A percentile compares a stretch with the other conserved stretches of the same genome.
These are phyloP conservation scores for Vulpes lagopus DNA, from an alignment of 2,113 vertebrate genomes.

Conservation along the genomic window DNA sequence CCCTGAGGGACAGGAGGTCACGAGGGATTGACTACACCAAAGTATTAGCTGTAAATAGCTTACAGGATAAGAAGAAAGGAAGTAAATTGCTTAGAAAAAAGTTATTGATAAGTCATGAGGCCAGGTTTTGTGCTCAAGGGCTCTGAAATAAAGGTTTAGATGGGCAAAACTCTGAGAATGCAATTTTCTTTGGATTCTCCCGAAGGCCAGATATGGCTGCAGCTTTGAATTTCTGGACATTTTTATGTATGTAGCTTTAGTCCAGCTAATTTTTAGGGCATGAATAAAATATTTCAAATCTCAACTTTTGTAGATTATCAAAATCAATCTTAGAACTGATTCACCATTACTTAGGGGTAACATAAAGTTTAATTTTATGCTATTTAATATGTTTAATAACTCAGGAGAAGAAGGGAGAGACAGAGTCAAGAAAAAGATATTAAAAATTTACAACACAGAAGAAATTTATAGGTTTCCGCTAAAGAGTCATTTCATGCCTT, in stretches of 20 bases:
- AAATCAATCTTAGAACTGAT: slow-evolving; percentile 80
- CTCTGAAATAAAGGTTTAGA: slow-evolving; percentile 29
- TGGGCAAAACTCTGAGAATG: slow-evolving; percentile 57
- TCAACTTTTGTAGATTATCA: slow-evolving; percentile 81
- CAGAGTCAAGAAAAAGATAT: slow-evolving; percentile 73
- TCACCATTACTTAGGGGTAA: slow-evolving; percentile 82
- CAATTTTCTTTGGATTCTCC: slow-evolving; percentile 76
- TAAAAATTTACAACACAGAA: slow-evolving; percentile 76
- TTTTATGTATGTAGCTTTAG: slow-evolving; percentile 77
- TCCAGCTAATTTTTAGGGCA: slow-evolving; percentile 80
- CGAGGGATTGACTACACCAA: slow-evolving; percentile 21
- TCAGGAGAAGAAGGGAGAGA: slow-evolving; percentile 69
- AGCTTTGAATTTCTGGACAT: slow-evolving; percentile 69
- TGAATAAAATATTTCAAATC: slow-evolving; percentile 84
- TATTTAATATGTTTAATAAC: slow-evolving; percentile 83
- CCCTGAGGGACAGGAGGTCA: slow-evolving; percentile 39
- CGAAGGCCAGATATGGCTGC: slow-evolving; percentile 52
- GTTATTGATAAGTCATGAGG: slow-evolving; percentile 69
- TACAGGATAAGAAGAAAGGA: slow-evolving; percentile 60
- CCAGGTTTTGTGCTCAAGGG: slow-evolving; percentile 42
- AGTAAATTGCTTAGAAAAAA: slow-evolving; percentile 21
- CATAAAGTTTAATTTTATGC: slow-evolving; percentile 84
- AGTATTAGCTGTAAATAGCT: slow-evolving; percentile 66
- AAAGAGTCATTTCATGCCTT: slow-evolving; percentile 73
- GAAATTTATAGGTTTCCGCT: slow-evolving; percentile 76